Evolutionary conservation across 2,113 vertebrate species (phyloP), one percentile per base, ranked within the genome.

Genomic region (Cyprinus carpio): DNA sequence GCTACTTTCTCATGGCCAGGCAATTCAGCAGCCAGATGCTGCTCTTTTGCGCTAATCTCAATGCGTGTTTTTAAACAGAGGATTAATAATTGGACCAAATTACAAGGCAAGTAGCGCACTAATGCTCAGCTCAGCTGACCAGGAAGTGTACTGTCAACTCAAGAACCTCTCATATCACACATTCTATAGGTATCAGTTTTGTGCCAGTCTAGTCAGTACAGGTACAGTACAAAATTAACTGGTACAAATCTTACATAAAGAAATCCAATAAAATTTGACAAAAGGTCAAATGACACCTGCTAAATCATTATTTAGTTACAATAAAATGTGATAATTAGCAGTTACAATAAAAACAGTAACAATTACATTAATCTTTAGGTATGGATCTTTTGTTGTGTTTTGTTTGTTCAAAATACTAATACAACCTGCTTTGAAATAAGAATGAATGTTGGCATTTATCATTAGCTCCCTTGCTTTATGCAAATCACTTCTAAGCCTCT

Each of bases 91-190:
- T 25, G 60, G 75, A 75, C 37, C 75, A 79, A 81, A 88, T 84
- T 84, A 86, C 87, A 86, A 84, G 83, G 87, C 75, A 83, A 58
- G 72, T 83, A 46, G 80, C 46, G 64, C 80, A 25, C 49, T 86
- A 84, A 81, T 77, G 76, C 51, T 27, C 37, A 77, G 62, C 76
- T 76, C 58, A 12, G 67, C 84, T 84, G 74, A 84, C 49, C 76
- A 84, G 84, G 84, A 88, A 86, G 81, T 81, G 58, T 86, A 82
- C 51, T 82, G 58, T 75, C 5, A 37, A 71, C 31, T 34, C 27
- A 76, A 77, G 49, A 85, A 71, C 58, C 75, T 69, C 71, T 87
- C 31, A 71, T 20, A 82, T 87, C 79, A 82, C 62, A 82, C 34
- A 54, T 85, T 83, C 86, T 49, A 27, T 20, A 37, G 20, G 29